Evolutionary conservation across 2,797 vertebrate species (phyloP), one percentile per base, ranked within the genome.

Genomic region (Chaetophractus vellerosus): DNA sequence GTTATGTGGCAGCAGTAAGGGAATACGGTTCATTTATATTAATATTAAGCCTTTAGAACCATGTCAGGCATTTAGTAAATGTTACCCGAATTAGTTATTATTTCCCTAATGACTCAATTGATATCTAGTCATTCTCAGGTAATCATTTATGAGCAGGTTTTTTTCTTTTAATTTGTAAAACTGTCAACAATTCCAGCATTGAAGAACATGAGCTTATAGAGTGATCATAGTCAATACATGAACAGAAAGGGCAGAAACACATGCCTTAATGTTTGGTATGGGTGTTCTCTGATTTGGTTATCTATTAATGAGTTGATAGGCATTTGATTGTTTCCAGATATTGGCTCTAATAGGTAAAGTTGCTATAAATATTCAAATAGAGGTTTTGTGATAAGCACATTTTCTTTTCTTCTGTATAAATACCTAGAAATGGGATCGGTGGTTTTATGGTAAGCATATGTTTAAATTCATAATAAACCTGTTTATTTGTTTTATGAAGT

Each of bases 191-290:
- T 50, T 1, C 0, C 2, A 63, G 69, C 31, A 38, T n/a, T 55
- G 59, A 80, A 55, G 28, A 90, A 36, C 3, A 26, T 78, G 66
- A 79, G 6, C 6, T 87, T 9, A 64, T 33, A 59, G 21, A 83
- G 6, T 18, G 45, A 48, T n/a, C 78, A 3, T 9, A 71, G 4
- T 72, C 64, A 71, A 28, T 38, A 24, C 28, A 6, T 9, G 18
- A 93, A 75, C 38, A 21, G 45, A 82, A 63, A 16, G 3, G 57
- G 28, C 1, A 36, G 5, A 28, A 18, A 4, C 1, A 24, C n/a
- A 38, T 33, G 38, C 9, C 4, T 6, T 1, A 38, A 1, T 50
- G 24, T 18, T 0, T 2, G 9, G 12, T 9, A 48, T 31, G 1
- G 6, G 28, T 4, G 0, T 15, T 16, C 2, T 7, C 19, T 12